Evolutionary conservation across 1,140 invertebrate species (phyloP).

Genomic region (Drosophila malerkotliana): DNA sequence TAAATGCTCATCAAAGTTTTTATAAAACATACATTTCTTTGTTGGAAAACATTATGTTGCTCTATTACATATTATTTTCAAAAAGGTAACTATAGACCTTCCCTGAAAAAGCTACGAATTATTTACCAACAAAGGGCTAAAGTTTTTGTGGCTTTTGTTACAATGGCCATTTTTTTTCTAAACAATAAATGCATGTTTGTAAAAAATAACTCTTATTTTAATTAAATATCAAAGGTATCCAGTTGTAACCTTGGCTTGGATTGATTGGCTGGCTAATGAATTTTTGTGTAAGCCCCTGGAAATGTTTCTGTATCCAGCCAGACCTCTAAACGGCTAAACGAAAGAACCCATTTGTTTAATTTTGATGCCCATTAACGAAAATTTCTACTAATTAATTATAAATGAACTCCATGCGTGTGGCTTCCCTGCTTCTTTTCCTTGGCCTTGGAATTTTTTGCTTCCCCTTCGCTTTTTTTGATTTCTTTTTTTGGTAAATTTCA

Average conservation of each 20-base stretch:
- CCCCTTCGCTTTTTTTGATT: slow-evolving; percentile 1
- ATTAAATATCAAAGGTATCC: slow-evolving; percentile 8
- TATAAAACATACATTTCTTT: neutral
- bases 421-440: slow-evolving; percentile 3
- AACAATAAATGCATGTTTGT: neutral
- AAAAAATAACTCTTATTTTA: neutral
- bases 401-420: slow-evolving; percentile 58
- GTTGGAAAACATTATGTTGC: neutral
- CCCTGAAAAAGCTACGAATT: too few species aligned
- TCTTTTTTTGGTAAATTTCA: slow-evolving; percentile 41
- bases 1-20: neutral
- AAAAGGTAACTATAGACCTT: too few species aligned
- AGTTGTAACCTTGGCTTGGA: neutral
- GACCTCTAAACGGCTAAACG: slow-evolving; percentile 21
- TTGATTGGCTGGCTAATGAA: slow-evolving; percentile 5
- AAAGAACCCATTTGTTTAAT: slow-evolving; percentile 59
- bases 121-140: too few species aligned
- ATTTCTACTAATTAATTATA: slow-evolving; percentile 72
- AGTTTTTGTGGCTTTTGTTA: neutral
- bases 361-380: slow-evolving; percentile 60
- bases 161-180: neutral
- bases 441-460: slow-evolving; percentile 4
- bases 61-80: too few species aligned
- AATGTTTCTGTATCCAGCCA: neutral
- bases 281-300: neutral